These are phyloP conservation scores for Lingula anatina DNA, from an alignment of 2,888 invertebrate genomes.

Conservation along the genomic window DNA sequence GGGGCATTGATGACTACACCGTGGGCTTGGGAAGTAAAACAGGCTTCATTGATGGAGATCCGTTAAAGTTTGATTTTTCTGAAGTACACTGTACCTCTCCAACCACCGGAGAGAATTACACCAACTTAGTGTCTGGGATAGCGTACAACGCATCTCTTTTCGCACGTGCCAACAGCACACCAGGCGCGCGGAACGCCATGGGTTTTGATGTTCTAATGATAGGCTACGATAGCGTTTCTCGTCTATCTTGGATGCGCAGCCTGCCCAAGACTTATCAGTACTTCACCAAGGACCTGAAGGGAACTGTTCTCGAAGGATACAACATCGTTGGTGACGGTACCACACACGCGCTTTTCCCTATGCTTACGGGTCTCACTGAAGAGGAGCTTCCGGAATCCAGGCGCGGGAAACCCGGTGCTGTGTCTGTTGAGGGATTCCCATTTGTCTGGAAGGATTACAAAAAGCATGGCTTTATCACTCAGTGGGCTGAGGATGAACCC, in stretches of 20 bases:
- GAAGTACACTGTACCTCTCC: too few relatives aligned
- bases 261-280: background rate
- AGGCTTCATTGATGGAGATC: too few relatives aligned
- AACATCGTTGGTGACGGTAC: constrained; percentile 48
- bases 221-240: background rate
- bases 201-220: background rate
- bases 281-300: constrained; percentile 53
- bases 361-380: constrained; percentile 69
- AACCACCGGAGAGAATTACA: too few relatives aligned
- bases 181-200: constrained; percentile 2
- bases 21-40: too few relatives aligned
- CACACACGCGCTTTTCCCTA: constrained; percentile 69
- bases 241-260: background rate
- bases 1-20: constrained; percentile 24
- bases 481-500: constrained; percentile 73
- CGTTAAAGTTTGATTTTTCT: too few relatives aligned
- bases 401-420: constrained; percentile 60
- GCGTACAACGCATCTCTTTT: constrained; percentile 15
- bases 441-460: constrained; percentile 76
- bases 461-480: constrained; percentile 56
- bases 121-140: constrained; percentile 55
- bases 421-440: constrained; percentile 64
- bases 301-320: constrained; percentile 62
- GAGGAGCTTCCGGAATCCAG: constrained; percentile 77
- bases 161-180: constrained; percentile 1